These are phyloP conservation scores for Rugalucina vietnamica DNA, from an alignment of 2,888 invertebrate genomes.

Conservation along the genomic window DNA sequence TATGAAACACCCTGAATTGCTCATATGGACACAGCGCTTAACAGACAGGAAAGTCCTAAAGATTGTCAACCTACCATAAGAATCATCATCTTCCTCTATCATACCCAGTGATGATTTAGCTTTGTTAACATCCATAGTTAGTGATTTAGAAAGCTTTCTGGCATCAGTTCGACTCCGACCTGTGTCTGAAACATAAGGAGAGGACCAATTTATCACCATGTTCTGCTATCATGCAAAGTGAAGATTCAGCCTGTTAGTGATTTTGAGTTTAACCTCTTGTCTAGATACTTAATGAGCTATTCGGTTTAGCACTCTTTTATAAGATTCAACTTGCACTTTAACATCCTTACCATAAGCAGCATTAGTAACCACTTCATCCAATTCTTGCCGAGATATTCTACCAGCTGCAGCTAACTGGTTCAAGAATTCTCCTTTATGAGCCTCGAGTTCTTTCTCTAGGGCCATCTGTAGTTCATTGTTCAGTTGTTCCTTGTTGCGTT, in stretches of 20 bases:
- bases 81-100: constrained; percentile 49
- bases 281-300: no score
- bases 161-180: constrained; percentile 68
- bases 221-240: no score
- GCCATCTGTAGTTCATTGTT: constrained; percentile 77
- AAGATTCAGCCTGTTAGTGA: no score
- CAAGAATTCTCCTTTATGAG: constrained; percentile 78
- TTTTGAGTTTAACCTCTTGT: no score
- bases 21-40: no score
- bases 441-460: constrained; percentile 77
- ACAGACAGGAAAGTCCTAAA: no score
- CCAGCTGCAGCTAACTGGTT: constrained; percentile 78
- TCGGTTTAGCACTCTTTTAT: no score
- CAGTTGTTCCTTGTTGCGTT: constrained; percentile 77
- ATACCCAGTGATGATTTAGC: constrained; percentile 69
- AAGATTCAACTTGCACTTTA: no score
- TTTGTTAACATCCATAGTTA: constrained; percentile 67
- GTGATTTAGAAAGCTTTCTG: constrained; percentile 72
- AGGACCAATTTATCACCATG: no score
- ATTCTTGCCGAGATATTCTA: constrained; percentile 74
- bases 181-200: constrained; percentile 36
- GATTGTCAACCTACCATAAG: no score
- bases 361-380: constrained; percentile 73
- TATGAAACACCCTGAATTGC: no score
- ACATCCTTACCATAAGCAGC: constrained; percentile 66